phyloP scores from a whole-genome alignment of 2,888 invertebrate genomes.

The Morpho achilles region DNA sequence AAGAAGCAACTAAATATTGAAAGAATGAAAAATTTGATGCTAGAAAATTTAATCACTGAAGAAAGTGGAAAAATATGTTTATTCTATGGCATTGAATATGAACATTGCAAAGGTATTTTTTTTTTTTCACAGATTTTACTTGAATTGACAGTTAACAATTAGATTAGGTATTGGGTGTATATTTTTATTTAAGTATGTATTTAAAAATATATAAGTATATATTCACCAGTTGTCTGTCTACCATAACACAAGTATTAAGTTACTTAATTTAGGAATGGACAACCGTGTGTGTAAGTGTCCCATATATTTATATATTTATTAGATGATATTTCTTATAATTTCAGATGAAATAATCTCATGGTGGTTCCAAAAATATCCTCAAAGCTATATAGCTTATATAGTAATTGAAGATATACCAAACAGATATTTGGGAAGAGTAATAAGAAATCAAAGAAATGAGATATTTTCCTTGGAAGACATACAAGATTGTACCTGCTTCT shows the following conservation, averaged over 20 bases:
- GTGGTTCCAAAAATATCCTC: conserved; percentile 53
- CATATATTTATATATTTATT: too few relatives aligned
- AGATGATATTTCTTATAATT: conserved; percentile 14
- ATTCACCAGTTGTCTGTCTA: not conserved
- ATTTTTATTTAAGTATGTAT: too few relatives aligned
- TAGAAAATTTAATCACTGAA: conserved; percentile 45
- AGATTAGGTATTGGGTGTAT: not conserved
- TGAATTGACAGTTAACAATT: not conserved
- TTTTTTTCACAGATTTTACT: not conserved
- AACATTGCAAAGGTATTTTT: conserved; percentile 77
- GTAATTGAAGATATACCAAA: conserved; percentile 42
- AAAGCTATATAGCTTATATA: conserved; percentile 52
- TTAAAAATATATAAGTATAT: not conserved
- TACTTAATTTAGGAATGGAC: too few relatives aligned
- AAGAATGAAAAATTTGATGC: conserved; percentile 34
- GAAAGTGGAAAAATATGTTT: conserved; percentile 64
- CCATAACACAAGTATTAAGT: too few relatives aligned
- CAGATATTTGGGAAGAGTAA: conserved; percentile 51
- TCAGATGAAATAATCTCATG: conserved; percentile 47
- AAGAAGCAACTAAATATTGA: conserved; percentile 78
- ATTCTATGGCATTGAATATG: conserved; percentile 84
- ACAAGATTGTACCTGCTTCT: conserved; percentile 80
- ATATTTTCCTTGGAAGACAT: conserved; percentile 46
- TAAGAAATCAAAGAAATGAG: conserved; percentile 40
- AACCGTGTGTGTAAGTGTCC: too few relatives aligned